These are phyloP conservation scores for Semaprochilodus insignis DNA, from an alignment of 2,797 vertebrate genomes.

Conservation along the genomic window DNA sequence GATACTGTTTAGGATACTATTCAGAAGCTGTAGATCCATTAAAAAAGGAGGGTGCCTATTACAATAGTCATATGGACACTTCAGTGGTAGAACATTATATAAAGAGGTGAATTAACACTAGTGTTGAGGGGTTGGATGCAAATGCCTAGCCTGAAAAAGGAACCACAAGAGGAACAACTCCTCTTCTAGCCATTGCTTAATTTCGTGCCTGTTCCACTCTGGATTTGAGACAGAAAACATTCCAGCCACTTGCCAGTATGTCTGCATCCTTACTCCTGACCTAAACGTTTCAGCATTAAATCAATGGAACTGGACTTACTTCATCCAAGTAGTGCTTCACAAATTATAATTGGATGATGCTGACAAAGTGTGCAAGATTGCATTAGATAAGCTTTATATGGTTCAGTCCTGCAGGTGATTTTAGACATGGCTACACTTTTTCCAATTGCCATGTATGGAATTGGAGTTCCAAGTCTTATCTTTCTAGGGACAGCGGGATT, in stretches of 20 bases:
- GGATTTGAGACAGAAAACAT: slow-evolving; percentile 19
- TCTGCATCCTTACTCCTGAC: background rate
- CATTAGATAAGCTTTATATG: background rate
- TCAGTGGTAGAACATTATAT: background rate
- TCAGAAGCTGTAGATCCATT: background rate
- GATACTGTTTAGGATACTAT: background rate
- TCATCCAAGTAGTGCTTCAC: slow-evolving; percentile 7
- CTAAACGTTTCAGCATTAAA: slow-evolving; percentile 8
- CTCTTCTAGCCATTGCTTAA: slow-evolving; percentile 1
- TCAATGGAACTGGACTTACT: slow-evolving; percentile 14
- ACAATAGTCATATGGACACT: background rate
- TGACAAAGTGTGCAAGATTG: slow-evolving; percentile 6
- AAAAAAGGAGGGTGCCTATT: background rate
- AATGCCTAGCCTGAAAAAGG: background rate
- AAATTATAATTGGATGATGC: slow-evolving; percentile 21
- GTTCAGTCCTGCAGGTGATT: slow-evolving; percentile 4
- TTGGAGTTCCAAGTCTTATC: slow-evolving; percentile 61
- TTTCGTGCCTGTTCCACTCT: background rate
- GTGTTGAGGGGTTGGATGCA: background rate
- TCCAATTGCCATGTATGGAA: slow-evolving; percentile 59
- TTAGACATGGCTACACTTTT: slow-evolving; percentile 20
- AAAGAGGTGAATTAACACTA: background rate
- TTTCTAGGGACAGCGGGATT: slow-evolving; percentile 50
- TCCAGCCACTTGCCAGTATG: slow-evolving; percentile 22
- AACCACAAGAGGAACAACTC: slow-evolving; percentile 6